Evolutionary conservation across 2,888 invertebrate genomes (phyloP), one percentile per base, ranked within the genome.

Genomic region (Trichopoda pennipes): DNA sequence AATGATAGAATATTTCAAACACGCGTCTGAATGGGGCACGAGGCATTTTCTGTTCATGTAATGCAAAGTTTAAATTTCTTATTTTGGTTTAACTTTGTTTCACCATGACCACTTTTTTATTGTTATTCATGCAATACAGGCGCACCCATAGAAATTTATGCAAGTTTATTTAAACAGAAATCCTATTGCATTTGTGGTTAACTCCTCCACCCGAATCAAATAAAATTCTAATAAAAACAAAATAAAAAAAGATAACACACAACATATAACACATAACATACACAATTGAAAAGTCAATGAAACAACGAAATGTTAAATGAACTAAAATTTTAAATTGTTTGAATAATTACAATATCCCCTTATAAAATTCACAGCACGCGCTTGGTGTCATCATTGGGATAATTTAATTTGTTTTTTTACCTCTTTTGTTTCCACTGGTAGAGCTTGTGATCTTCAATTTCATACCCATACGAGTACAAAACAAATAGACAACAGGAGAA

Each of bases 361-460:
- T 86, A 86, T 86, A 87, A 87, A 87, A 87, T 86, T 86, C 87
- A 86, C 86, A 86, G 86, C 87, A 87, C 87, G 87, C 86, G 87
- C 85, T 86, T 85, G 78, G 84, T 86, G 87, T 86, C 86, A 86
- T 86, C 87, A 85, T 84, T 70, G 66, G 51, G 49, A 69, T 78
- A 69, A 74, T 78, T 81, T 53, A 78, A 78, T 74, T 64, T 70
- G 17, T n/a, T 19, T 21, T 51, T 58, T 10, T 61, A 14, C 51
- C 70, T 58, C 42, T 51, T 47, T 51, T 47, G 28, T 44, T 53
- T 19, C 63, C 35, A 55, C 53, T 44, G 75, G 76, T 75, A 68
- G 35, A 19, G n/a, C 32, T 7, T 12, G 38, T 38, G 49, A 64
- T 53, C 51, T 60, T 73, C 47, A 60, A 66, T 60, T 79, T 68